Evolutionary conservation across 2,888 invertebrate species (phyloP), one percentile per base, ranked within the genome.

Genomic region (Orthosia gothica): DNA sequence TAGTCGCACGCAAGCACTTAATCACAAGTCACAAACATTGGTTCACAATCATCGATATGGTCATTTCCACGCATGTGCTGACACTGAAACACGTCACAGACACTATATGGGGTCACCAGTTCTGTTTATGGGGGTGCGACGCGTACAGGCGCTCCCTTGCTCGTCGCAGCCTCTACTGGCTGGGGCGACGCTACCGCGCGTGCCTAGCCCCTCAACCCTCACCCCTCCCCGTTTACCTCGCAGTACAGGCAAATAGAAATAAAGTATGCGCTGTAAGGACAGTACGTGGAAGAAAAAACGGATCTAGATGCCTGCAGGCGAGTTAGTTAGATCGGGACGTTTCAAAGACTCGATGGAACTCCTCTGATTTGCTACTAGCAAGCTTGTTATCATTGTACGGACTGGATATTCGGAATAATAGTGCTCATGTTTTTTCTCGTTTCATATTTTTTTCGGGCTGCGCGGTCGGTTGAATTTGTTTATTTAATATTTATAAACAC

Each of bases 211-310:
- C 92, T 89, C 89, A 75, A 88, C 89, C 92, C 91, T 90, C 88
- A 76, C 89, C 90, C 89, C 83, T 74, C 92, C 91, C 91, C 92
- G 89, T 92, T 92, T 90, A 95, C 95, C 96, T 95, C 95, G 89
- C 92, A 89, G 91, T 93, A 93, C 94, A 92, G 94, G 92, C 95
- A 96, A 96, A 95, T 96, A 96, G 95, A 96, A 96, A 96, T 96
- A 95, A 96, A 96, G 95, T 96, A 95, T 93, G 94, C 94, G 93
- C 94, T 92, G 93, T 93, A 94, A 95, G 94, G 94, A 94, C 91
- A 92, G 93, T 94, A 92, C 92, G 94, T 92, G 89, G 91, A 92
- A 92, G 93, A 94, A 95, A 95, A 95, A 94, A 90, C 91, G 90
- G 88, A 91, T 92, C 92, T 90, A 88, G 89, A 91, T 91, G 92